phyloP scores from a whole-genome alignment of 2,797 vertebrate species.

The Gephyroberyx darwinii region DNA sequence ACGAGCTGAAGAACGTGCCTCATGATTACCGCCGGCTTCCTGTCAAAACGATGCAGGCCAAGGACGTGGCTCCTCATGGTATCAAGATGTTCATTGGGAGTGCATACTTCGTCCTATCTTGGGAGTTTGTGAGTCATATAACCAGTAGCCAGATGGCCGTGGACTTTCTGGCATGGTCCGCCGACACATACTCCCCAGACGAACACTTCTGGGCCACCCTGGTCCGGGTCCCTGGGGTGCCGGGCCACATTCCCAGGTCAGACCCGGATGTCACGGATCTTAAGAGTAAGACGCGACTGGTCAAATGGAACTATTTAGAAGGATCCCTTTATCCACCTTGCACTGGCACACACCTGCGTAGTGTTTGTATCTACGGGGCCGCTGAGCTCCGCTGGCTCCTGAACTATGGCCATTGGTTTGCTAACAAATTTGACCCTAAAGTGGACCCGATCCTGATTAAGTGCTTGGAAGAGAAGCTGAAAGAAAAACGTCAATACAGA shows the following conservation, averaged over 20 bases:
- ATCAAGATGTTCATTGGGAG: conserved; percentile 91
- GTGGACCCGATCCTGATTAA: conserved; percentile 90
- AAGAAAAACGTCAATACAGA: conserved; percentile 80
- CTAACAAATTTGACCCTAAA: conserved; percentile 93
- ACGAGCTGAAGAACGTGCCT: conserved; percentile 84
- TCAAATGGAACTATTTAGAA: conserved; percentile 93
- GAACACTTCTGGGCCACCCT: conserved; percentile 96
- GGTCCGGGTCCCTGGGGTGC: conserved; percentile 85
- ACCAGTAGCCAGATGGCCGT: conserved; percentile 77
- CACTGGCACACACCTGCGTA: conserved; percentile 88
- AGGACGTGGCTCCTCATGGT: conserved; percentile 83
- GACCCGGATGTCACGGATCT: conserved; percentile 88
- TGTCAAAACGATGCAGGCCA: conserved; percentile 81
- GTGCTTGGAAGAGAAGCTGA: conserved; percentile 90
- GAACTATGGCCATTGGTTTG: conserved; percentile 91
- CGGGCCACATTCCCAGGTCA: conserved; percentile 83
- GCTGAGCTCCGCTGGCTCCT: conserved; percentile 93
- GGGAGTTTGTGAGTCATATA: conserved; percentile 82
- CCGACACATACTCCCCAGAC: conserved; percentile 92
- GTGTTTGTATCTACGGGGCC: conserved; percentile 91
- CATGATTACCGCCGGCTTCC: conserved; percentile 85
- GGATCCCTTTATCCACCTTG: conserved; percentile 88
- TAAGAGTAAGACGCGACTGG: conserved; percentile 92
- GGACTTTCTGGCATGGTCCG: conserved; percentile 91
- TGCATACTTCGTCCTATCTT: conserved; percentile 91